Evolutionary conservation across 2,797 vertebrate genomes (phyloP), one percentile per base, ranked within the genome.

Genomic region (Poecilia picta): DNA sequence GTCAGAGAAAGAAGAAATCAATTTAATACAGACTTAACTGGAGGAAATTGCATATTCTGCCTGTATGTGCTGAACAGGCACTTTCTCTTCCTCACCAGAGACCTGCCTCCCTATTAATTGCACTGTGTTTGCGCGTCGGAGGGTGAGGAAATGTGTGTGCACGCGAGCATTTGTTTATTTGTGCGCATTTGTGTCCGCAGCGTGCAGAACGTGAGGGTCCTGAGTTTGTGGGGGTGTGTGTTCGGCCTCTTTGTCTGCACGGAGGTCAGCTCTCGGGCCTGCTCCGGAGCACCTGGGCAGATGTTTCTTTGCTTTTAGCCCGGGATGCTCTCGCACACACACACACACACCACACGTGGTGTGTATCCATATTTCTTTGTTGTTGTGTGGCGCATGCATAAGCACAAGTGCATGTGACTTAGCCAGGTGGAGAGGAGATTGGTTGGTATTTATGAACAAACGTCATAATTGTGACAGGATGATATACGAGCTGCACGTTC

Each of bases 11-110:
- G 93, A 95, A 96, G 95, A 96, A 96, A 96, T 96, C 96, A 95
- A 96, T 96, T 96, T 96, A 96, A 96, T 96, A 95, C 95, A 95
- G 95, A 96, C 95, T 96, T 96, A 96, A 96, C 95, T 95, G 95
- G 92, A 95, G 95, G 95, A 96, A 96, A 97, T 96, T 95, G 95
- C 95, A 96, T 96, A 96, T 97, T 96, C 95, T 96, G 94, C 93
- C 90, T 92, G 89, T 93, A 93, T 95, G 91, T 95, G 94, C 92
- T 93, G 95, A 96, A 92, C 88, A 89, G 83, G 93, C 94, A 94
- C 90, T 96, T 95, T 94, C 93, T 92, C 82, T 89, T 93, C 89
- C 94, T 95, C 91, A 83, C 91, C 87, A 93, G 94, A 91, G 89
- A 93, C 93, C 72, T 81, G 92, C 89, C 95, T 95, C 93, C 91